These are phyloP conservation scores for Pseudomyrmex sp. DNA, from an alignment of 1,140 invertebrate species.

Conservation along the genomic window DNA sequence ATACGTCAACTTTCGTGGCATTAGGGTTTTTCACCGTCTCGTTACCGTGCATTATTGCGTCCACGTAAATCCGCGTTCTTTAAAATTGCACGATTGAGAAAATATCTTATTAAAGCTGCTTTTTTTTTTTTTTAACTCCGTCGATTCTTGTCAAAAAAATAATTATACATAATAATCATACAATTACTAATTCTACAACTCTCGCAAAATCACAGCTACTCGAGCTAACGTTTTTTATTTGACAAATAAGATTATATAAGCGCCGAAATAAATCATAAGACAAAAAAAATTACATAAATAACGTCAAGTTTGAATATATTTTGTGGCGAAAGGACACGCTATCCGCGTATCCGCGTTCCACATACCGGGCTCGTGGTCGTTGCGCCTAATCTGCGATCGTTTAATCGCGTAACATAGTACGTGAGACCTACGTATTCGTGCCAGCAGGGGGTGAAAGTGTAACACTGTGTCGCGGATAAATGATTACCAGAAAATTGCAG, in stretches of 20 bases:
- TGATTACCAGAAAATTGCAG: conserved; percentile 74
- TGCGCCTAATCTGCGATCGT: conserved; percentile 57
- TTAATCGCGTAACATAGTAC: conserved; percentile 50
- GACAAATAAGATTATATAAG: not conserved
- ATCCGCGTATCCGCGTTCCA: conserved; percentile 58
- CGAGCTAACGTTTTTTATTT: not conserved
- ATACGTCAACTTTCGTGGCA: conserved; percentile 44
- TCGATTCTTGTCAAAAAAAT: not conserved
- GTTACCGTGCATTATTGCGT: conserved; percentile 52
- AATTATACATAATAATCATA: not conserved
- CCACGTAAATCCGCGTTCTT: conserved; percentile 24
- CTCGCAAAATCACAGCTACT: not conserved
- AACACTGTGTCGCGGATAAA: conserved; percentile 68
- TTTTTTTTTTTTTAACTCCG: not conserved
- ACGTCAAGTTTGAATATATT: conserved; percentile 20
- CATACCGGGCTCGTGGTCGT: conserved; percentile 49
- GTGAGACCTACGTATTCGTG: conserved; percentile 38
- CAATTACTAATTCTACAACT: not conserved
- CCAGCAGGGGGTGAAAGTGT: conserved; percentile 44
- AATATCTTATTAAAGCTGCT: not conserved
- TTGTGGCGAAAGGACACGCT: conserved; percentile 38
- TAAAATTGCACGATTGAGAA: not conserved
- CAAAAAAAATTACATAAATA: not conserved
- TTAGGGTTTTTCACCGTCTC: conserved; percentile 40
- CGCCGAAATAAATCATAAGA: not conserved